Base-by-base conservation (phyloP, 2,113 vertebrate genomes). In the Hystrix cristata region DNA sequence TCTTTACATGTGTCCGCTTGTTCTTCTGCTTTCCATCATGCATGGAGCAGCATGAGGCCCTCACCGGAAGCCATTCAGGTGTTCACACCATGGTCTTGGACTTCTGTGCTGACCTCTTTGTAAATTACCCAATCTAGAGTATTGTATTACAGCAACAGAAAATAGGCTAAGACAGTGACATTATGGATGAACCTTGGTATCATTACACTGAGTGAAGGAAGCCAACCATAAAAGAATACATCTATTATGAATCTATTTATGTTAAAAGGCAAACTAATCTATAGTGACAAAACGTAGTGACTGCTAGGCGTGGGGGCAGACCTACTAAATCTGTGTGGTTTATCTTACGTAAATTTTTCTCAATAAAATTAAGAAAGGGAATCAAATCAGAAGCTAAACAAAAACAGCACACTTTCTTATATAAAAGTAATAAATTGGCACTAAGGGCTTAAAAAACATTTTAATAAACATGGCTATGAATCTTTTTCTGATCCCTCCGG, bases 291-390 rank as follows among this genome's bases (percentile, higher is more conserved):
- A 92, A 46, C 80, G 38, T 16, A 43, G 5, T 65, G 46, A 5
- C 87, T 88, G 16, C 18, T 48, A 23, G 43, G 1, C 38, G 7
- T 80, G 15, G 11, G 25, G 19, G 38, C 27, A 76, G 65, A 29
- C 31, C 65, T 67, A 31, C 29, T 83, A 69, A 55, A 38, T 72
- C 31, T 84, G 18, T 34, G 1, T 87, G n/a, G n/a, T 64, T 86
- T 86, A 43, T 95, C 62, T 85, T 74, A 48, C n/a, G 65, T 93
- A 43, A 72, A 74, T 91, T 96, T 94, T 87, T 55, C n/a, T 83
- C 14, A 62, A 0, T 76, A 90, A n/a, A 60, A 25, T 91, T 69
- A 43, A 78, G 31, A 43, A 85, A 85, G n/a, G 0, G 5, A 87
- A 64, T 91, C 48, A 19, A 81, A 13, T 59, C 51, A 38, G 27